Conservation (phyloP, 2,113 vertebrate species). For the Rhegmatorhina hoffmannsi region DNA sequence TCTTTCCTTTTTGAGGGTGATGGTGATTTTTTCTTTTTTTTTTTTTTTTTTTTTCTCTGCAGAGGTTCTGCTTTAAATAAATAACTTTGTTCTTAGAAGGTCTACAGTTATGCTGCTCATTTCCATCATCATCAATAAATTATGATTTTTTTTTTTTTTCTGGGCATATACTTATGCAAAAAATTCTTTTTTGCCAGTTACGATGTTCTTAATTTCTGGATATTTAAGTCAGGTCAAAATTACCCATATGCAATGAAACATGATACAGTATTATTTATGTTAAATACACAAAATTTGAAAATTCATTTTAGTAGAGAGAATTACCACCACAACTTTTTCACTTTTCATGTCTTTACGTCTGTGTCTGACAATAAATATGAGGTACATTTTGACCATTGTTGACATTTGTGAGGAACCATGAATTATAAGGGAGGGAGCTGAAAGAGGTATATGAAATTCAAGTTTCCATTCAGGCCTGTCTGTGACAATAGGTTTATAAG, state of each 20-base stretch:
- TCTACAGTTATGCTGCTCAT: neutral
- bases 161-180: accelerated
- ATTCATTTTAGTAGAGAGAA: neutral
- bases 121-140: neutral
- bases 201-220: neutral
- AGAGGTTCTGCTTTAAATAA: neutral
- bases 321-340: neutral
- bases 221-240: neutral
- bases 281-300: neutral
- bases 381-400: neutral
- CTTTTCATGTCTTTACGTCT: neutral
- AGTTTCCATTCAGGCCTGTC: neutral
- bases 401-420: neutral
- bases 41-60: no score
- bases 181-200: neutral
- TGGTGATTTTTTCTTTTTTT: no score
- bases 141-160: neutral
- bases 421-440: neutral
- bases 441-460: neutral
- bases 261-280: neutral
- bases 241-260: neutral
- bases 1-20: no score
- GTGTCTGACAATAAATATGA: neutral
- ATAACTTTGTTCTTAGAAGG: neutral
- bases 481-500: neutral